Base-by-base conservation (phyloP, 2,113 vertebrate genomes). In the Paraplagusia blochii region DNA sequence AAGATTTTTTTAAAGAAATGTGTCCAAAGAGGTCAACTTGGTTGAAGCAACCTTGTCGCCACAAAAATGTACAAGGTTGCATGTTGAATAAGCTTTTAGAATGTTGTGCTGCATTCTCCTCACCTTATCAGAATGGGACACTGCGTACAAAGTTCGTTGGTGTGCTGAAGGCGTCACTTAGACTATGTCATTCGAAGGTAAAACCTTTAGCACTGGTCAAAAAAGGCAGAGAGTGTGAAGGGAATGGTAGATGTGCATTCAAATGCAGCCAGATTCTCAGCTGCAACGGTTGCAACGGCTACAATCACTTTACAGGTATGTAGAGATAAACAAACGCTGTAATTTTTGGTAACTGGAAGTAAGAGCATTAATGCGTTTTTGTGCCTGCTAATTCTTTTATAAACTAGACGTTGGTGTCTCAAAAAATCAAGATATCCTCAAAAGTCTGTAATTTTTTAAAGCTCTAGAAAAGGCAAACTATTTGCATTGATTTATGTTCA, bases 81-180 rank as follows among this genome's bases (percentile, higher is more conserved):
- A 53, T 29, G n/a, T 22, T 42, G 13, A 18, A 13, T 38, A 10
- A 18, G 39, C 35, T 63, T 15, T 14, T 46, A 4, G 35, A 44
- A 49, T 11, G 35, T 55, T 49, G 42, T 58, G 22, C 36, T 46
- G 18, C 44, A 15, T 62, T 53, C 11, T 53, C 14, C 36, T 1
- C 29, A 19, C 10, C 49, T 62, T 63, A 82, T 80, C 49, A 11
- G 5, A 52, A 4, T n/a, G 52, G 44, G 35, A 48, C 5, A 1
- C n/a, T 0, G 7, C 53, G 69, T 44, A 64, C 65, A 66, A 75
- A 77, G 79, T 80, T 66, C 75, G 58, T 9, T 43, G 55, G 40
- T 78, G 63, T 73, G 45, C 52, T 53, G 44, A 76, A 75, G 81
- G 74, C 13, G 64, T 80, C 44, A 44, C 34, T 47, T 29, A 29